Base-by-base conservation (phyloP, 2,888 invertebrate species). In the Bembecia ichneumoniformis region DNA sequence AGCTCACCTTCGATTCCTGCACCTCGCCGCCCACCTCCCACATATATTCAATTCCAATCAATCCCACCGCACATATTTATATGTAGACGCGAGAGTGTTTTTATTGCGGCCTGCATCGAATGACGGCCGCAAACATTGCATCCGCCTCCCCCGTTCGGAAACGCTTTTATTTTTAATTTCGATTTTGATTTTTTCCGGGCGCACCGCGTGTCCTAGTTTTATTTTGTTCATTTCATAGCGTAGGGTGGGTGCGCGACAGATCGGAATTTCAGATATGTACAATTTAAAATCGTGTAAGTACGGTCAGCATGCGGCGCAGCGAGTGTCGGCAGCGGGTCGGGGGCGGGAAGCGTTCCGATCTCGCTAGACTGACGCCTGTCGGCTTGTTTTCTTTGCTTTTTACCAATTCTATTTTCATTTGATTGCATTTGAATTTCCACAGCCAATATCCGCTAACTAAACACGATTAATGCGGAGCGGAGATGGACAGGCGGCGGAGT, bases 211-310 rank as follows among this genome's bases (percentile, higher is more conserved):
- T 70, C 71, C 72, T 82, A 81, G 71, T 76, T 72, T 72, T 77
- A 73, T 86, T 87, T 86, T 86, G 84, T 87, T 86, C 84, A 87
- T 87, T 87, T 87, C 86, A 87, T 86, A 87, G 86, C 81, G 75
- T 78, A 66, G 84, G 84, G 84, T 82, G 83, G 80, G 78, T 74
- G 83, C 79, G 83, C 83, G 86, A 86, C 87, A 80, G 86, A 86
- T 86, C 81, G 87, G 87, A 87, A 87, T 87, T 87, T 82, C 82
- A 84, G 84, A 86, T 86, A 87, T 87, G 87, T 87, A 86, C 87
- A 87, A 87, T 87, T 87, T 87, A 87, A 87, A 87, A 87, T 86
- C 79, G 87, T 86, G 86, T 87, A 86, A 87, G 87, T 86, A 82
- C 84, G 87, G 86, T 83, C 84, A 84, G 81, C 74, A 67, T 63